These are phyloP conservation scores for Morone chrysops DNA, from an alignment of 2,113 vertebrate species.

Conservation along the genomic window DNA sequence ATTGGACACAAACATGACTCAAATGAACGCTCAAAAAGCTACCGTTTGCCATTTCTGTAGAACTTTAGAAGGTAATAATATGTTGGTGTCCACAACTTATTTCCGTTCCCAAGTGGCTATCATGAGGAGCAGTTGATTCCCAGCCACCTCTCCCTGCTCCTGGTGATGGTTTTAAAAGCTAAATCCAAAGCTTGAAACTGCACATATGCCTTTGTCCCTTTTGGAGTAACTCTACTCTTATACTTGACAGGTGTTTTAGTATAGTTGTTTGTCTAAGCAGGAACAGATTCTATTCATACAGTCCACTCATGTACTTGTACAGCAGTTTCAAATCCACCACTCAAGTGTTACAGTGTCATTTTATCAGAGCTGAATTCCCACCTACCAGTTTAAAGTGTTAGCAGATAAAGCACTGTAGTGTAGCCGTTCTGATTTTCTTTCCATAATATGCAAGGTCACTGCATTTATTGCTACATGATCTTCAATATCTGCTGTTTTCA, in stretches of 20 bases:
- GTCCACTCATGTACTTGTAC: background rate
- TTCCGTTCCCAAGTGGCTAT: background rate
- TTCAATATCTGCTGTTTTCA: slow-evolving; percentile 32
- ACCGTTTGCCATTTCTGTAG: background rate
- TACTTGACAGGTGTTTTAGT: slow-evolving; percentile 1
- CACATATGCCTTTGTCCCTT: background rate
- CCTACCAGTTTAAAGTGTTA: slow-evolving; percentile 14
- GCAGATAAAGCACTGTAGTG: background rate
- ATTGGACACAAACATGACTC: background rate
- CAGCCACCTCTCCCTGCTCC: background rate
- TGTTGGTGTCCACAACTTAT: background rate
- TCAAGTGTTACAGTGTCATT: slow-evolving; percentile 5
- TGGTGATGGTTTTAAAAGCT: background rate
- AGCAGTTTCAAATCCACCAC: slow-evolving; percentile 7
- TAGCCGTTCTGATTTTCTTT: slow-evolving; percentile 20
- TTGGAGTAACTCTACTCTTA: background rate
- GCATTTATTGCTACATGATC: slow-evolving; percentile 35
- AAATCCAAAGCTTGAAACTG: background rate
- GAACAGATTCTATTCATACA: background rate
- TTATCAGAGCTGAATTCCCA: slow-evolving; percentile 17
- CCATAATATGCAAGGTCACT: slow-evolving; percentile 26
- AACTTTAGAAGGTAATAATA: background rate
- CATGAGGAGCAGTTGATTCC: background rate
- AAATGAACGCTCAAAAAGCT: background rate
- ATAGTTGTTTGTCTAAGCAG: background rate